These are phyloP conservation scores for Pammene aurita DNA, from an alignment of 2,888 invertebrate genomes.

Conservation along the genomic window DNA sequence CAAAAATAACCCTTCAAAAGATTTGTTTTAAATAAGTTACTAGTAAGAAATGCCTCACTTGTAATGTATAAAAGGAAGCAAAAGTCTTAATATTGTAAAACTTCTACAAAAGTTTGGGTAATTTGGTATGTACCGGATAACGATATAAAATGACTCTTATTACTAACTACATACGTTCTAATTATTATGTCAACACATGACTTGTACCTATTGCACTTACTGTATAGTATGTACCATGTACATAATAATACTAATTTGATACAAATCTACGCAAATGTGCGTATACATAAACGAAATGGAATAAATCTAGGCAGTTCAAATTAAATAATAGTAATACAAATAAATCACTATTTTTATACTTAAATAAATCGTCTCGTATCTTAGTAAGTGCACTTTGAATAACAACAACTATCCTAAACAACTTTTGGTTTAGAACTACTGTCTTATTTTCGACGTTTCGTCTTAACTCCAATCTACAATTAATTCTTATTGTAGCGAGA, in stretches of 20 bases:
- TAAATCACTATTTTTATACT: constrained; percentile 26
- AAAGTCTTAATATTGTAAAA: constrained; percentile 28
- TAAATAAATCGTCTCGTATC: constrained; percentile 20
- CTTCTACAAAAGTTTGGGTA: constrained; percentile 37
- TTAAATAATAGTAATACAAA: constrained; percentile 38
- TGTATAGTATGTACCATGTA: constrained; percentile 52
- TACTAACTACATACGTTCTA: constrained; percentile 44
- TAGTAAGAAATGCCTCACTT: constrained; percentile 20
- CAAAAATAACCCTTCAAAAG: neutral
- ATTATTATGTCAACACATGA: constrained; percentile 62
- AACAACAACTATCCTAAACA: constrained; percentile 33
- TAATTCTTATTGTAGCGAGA: neutral
- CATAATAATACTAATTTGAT: constrained; percentile 51
- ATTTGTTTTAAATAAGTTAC: constrained; percentile 3
- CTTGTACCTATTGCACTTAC: constrained; percentile 75
- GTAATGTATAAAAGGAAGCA: constrained; percentile 26
- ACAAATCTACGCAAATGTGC: constrained; percentile 34
- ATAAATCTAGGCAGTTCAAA: constrained; percentile 37
- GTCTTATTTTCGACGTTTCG: neutral
- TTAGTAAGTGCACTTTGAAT: constrained; percentile 40
- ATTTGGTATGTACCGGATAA: constrained; percentile 53
- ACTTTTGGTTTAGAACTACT: constrained; percentile 18
- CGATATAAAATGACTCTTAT: constrained; percentile 49
- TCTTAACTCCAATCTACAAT: constrained; percentile 1
- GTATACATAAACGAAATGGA: constrained; percentile 27